These are phyloP conservation scores for Caenorhabditis elegans DNA, from an alignment of 1,140 invertebrate species.

Conservation along the genomic window WBcel235 BX284602.5:10260501-10261000, in stretches of 20 bases:
- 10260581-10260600: too few relatives aligned
- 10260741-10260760: background rate
- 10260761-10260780: background rate
- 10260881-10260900: background rate
- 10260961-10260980: background rate
- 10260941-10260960: conserved; percentile 6
- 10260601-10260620: too few relatives aligned
- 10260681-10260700: too few relatives aligned
- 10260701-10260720: background rate
- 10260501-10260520: background rate
- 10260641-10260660: too few relatives aligned
- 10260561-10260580: too few relatives aligned
- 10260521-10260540: too few relatives aligned
- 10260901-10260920: background rate
- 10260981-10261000: background rate
- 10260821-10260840: background rate
- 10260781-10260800: background rate
- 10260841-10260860: background rate
- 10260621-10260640: too few relatives aligned
- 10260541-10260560: too few relatives aligned
- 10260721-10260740: background rate
- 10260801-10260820: background rate
- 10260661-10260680: too few relatives aligned
- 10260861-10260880: background rate
- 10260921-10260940: conserved; percentile 12